A percentile compares a stretch with the other conserved stretches of the same genome.
Evolutionary conservation across 2,113 vertebrate species (phyloP).

Genomic region (Heliornis fulica): DNA sequence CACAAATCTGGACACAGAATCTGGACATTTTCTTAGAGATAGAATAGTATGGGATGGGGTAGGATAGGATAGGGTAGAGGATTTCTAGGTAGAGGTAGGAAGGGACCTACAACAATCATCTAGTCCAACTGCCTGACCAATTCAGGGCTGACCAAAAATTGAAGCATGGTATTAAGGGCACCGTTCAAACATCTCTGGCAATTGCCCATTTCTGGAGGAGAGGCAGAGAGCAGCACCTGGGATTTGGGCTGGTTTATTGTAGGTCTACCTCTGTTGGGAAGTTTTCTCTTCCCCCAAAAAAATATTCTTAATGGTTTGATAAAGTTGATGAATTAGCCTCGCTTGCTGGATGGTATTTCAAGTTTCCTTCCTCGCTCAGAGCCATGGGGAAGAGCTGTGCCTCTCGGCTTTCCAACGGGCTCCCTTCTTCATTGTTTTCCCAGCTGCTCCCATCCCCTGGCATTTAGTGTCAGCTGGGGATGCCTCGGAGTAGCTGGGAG

Average conservation of each 20-base stretch:
- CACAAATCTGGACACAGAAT: neutral
- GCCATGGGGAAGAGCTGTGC: neutral
- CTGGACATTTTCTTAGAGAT: neutral
- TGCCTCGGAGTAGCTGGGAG: neutral
- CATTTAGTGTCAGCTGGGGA: slow-evolving; percentile 30
- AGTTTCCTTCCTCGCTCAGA: neutral
- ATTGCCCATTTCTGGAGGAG: neutral
- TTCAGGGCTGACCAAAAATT: neutral
- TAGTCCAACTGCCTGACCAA: neutral
- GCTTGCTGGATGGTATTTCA: neutral
- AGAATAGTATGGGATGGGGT: neutral
- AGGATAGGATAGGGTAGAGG: too few relatives aligned
- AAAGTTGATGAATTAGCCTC: neutral
- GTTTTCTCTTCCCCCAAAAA: neutral
- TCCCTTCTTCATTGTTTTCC: slow-evolving; percentile 20
- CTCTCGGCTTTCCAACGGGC: neutral
- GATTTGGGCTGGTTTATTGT: neutral
- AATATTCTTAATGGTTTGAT: neutral
- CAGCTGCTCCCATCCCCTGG: slow-evolving; percentile 1
- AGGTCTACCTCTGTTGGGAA: neutral
- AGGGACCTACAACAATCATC: neutral
- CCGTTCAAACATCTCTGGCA: neutral
- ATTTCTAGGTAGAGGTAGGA: neutral
- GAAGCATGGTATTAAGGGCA: neutral
- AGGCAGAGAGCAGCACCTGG: neutral